A percentile compares a stretch with the other conserved stretches of the same genome.
These are phyloP conservation scores for Euschistus heros DNA, from an alignment of 1,140 invertebrate genomes.

Conservation along the genomic window DNA sequence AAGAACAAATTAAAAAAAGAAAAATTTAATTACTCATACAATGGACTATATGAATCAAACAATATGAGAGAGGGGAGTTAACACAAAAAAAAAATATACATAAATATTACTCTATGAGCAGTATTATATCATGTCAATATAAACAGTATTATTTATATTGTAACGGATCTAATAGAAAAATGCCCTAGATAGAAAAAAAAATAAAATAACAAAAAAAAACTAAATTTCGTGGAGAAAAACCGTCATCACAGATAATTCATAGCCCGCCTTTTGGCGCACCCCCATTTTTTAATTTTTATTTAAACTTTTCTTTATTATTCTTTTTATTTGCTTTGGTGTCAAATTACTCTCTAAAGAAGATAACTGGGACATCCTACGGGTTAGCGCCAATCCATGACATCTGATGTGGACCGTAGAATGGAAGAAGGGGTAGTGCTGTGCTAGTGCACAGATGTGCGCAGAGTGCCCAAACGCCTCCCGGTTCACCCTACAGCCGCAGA, in stretches of 20 bases:
- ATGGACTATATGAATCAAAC: no score
- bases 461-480: slow-evolving; percentile 4
- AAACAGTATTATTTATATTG: no score
- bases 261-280: slow-evolving; percentile 8
- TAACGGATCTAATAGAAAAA: no score
- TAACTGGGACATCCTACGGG: slow-evolving; percentile 6
- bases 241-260: background rate
- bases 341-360: slow-evolving; percentile 16
- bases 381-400: slow-evolving; percentile 15
- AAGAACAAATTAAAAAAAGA: no score
- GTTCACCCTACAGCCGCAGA: slow-evolving; percentile 16
- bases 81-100: no score
- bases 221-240: slow-evolving; percentile 11
- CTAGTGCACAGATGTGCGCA: slow-evolving; percentile 7
- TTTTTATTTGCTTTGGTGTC: slow-evolving; percentile 1
- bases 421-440: slow-evolving; percentile 11
- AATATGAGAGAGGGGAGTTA: no score
- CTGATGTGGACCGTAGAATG: slow-evolving; percentile 12
- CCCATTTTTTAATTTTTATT: background rate
- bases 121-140: no score
- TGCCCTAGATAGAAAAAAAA: background rate
- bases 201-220: background rate
- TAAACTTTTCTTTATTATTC: background rate
- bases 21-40: no score
- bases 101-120: no score